Evolutionary conservation across 2,797 vertebrate genomes (phyloP), one percentile per base, ranked within the genome.

Genomic region (Bradypodion pumilum): DNA sequence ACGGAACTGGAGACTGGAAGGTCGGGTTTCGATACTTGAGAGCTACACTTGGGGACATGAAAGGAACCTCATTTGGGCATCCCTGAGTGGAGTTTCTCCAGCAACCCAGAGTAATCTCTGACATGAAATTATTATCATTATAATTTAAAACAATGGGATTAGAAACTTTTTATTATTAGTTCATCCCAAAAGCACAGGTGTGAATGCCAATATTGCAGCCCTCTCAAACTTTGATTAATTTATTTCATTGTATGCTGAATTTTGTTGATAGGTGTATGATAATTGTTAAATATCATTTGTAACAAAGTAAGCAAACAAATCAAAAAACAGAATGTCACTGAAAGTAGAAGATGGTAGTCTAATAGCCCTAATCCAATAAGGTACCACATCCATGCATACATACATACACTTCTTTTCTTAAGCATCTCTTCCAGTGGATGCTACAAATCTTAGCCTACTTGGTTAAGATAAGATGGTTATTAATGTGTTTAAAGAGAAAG

Each of bases 201-300:
- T 73, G 75, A 82, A 85, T 37, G 10, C 3, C 29, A 70, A 29
- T 74, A 70, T 46, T 70, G 65, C 78, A 85, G 77, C 52, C 59
- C 66, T 68, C 12, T 66, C 25, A 2, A 10, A 66, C 23, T 60
- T 42, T 65, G 15, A 13, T 15, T 76, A 90, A 89, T 82, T 87
- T 88, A 29, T 69, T 85, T 68, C 63, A 44, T 60, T 74, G 70
- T 81, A 52, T 72, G 74, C 78, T 0, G 49, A 0, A 90, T n/a
- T 16, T 74, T 59, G 52, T 76, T 42, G 84, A 25, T 84, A 72
- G 56, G 29, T 85, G 68, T 82, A 80, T 80, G 79, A 77, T 88
- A 87, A 78, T 52, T 52, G 49, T n/a, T 86, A 86, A 88, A 21
- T 85, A 27, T 42, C 13, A 80, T 82, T n/a, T 0, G 0, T 35